phyloP scores from a whole-genome alignment of 2,888 invertebrate genomes.

The Cenopis cana region DNA sequence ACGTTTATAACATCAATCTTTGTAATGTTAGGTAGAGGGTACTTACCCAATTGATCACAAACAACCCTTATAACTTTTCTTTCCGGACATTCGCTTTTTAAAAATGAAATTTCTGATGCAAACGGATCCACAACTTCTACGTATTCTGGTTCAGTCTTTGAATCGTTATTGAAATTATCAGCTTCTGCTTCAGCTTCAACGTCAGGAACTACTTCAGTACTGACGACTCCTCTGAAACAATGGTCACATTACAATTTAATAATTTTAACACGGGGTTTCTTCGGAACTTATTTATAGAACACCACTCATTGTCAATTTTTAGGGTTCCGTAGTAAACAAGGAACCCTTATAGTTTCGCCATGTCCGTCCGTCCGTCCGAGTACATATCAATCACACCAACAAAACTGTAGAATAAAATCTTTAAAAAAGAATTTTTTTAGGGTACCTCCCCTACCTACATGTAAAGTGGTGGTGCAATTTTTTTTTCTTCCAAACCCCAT shows the following conservation, averaged over 20 bases:
- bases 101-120: conserved; percentile 92
- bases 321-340: no score
- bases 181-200: conserved; percentile 85
- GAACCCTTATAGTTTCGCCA: no score
- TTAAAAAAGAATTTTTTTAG: no score
- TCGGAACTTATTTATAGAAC: not conserved
- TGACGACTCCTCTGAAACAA: conserved; percentile 86
- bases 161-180: conserved; percentile 71
- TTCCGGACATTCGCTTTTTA: conserved; percentile 90
- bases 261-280: not conserved
- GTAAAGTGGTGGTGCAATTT: no score
- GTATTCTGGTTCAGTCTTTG: conserved; percentile 84
- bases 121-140: conserved; percentile 93
- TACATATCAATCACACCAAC: no score
- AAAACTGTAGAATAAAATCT: no score
- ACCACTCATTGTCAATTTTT: no score
- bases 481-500: no score
- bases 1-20: not conserved
- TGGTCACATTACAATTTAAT: no score
- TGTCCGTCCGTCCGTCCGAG: no score
- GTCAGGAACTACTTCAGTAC: conserved; percentile 88
- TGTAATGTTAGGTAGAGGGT: not conserved
- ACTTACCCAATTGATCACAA: conserved; percentile 90
- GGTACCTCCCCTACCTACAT: no score
- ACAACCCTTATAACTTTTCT: conserved; percentile 92